Percentiles rank a stretch among this genome's conserved stretches.
Evolutionary conservation across 2,113 vertebrate genomes (phyloP).

Genomic region (Rhodinocichla rosea): DNA sequence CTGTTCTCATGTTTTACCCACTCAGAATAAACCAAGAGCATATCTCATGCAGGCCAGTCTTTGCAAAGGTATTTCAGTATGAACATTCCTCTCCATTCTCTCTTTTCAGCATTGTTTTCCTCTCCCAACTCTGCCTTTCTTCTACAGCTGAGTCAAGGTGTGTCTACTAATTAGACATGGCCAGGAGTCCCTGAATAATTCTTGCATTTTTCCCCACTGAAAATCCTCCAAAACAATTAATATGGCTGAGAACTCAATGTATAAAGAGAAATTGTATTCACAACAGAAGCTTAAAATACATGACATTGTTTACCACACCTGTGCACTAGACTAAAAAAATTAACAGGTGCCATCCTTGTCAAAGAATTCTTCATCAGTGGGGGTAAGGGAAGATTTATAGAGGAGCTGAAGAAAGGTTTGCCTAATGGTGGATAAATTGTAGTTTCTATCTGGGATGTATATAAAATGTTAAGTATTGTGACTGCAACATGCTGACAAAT

Average conservation of each 20-base stretch:
- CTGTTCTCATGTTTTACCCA: not conserved
- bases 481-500: not conserved
- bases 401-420: not conserved
- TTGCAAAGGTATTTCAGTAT: not conserved
- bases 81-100: not conserved
- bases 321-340: not conserved
- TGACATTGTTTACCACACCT: not conserved
- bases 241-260: not conserved
- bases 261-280: not conserved
- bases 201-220: not conserved
- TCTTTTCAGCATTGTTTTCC: not conserved
- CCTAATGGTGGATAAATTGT: not conserved
- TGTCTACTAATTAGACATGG: not conserved
- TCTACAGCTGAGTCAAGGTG: not conserved
- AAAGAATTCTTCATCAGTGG: not conserved
- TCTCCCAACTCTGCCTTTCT: not conserved
- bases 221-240: not conserved
- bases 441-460: not conserved
- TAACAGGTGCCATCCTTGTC: not conserved
- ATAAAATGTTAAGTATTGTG: not conserved
- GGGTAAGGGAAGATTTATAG: not conserved
- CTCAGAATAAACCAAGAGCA: not conserved
- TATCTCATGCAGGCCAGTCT: not conserved
- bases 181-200: not conserved
- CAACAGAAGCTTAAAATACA: not conserved